These are phyloP conservation scores for Poecilus cupreus DNA, from an alignment of 2,888 invertebrate genomes.

Conservation along the genomic window DNA sequence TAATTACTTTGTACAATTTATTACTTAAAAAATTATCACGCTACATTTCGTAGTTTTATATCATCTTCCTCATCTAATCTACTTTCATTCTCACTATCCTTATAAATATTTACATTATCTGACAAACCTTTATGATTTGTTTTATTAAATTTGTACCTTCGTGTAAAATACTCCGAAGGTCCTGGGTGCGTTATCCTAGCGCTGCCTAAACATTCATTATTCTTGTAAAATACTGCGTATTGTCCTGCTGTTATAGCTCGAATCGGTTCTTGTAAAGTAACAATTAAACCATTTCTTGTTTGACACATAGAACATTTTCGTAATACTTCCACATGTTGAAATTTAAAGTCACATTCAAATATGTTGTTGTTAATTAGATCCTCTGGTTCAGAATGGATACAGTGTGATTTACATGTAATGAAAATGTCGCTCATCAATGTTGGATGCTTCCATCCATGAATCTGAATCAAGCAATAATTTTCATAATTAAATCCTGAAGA, in stretches of 20 bases:
- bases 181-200: constrained; percentile 81
- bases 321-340: constrained; percentile 87
- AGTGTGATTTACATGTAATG: constrained; percentile 81
- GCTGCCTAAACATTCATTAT: constrained; percentile 89
- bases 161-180: constrained; percentile 71
- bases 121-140: not conserved
- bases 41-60: constrained; percentile 36
- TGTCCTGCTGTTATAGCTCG: constrained; percentile 92
- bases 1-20: not conserved
- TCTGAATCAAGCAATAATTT: constrained; percentile 79
- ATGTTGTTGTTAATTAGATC: constrained; percentile 73
- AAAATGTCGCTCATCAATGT: constrained; percentile 82
- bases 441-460: constrained; percentile 85
- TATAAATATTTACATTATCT: not conserved
- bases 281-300: constrained; percentile 73
- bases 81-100: not conserved
- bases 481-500: no score
- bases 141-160: constrained; percentile 54
- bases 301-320: constrained; percentile 79
- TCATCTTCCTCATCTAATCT: constrained; percentile 21
- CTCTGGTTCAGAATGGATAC: constrained; percentile 81
- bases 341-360: constrained; percentile 85
- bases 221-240: constrained; percentile 89
- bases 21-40: not conserved
- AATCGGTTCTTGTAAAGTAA: constrained; percentile 78